These are phyloP conservation scores for Anniella stebbinsi DNA, from an alignment of 2,797 vertebrate genomes.

Conservation along the genomic window DNA sequence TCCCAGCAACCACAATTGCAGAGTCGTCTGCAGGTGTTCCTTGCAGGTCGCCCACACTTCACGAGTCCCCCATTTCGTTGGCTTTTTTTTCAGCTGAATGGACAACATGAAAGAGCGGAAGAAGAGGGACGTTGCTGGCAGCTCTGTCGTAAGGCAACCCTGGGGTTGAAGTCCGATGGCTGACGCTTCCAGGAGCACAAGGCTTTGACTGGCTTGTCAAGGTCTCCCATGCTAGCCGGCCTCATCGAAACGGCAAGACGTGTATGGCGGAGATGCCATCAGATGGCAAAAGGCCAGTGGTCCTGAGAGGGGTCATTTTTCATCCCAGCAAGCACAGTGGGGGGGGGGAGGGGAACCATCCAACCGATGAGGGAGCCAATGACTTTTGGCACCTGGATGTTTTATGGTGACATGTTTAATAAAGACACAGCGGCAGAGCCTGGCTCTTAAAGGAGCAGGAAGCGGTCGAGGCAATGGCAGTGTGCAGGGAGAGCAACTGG, in stretches of 20 bases:
- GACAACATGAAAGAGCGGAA: neutral
- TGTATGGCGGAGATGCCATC: accelerated
- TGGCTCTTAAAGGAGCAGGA: slow-evolving; percentile 7
- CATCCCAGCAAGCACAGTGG: neutral
- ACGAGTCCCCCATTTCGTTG: neutral
- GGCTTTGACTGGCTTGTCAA: neutral
- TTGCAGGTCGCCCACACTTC: neutral
- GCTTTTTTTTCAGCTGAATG: neutral
- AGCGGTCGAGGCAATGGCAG: accelerated
- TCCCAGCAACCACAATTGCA: neutral
- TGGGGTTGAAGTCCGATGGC: neutral
- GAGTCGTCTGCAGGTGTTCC: neutral
- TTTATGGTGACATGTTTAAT: slow-evolving; percentile 23
- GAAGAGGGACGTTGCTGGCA: neutral
- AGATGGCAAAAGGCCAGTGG: neutral
- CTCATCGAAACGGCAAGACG: neutral
- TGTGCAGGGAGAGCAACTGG: neutral
- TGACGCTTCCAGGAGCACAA: neutral
- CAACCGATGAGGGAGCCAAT: slow-evolving; percentile 7
- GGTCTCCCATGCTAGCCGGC: neutral
- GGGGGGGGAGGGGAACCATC: neutral
- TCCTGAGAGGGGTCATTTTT: slow-evolving; percentile 21
- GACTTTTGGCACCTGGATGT: slow-evolving; percentile 32
- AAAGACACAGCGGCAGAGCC: slow-evolving; percentile 28
- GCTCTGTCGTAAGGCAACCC: neutral